Evolutionary conservation across 2,113 vertebrate species (phyloP).

Genomic region (Corydoras sp.): DNA sequence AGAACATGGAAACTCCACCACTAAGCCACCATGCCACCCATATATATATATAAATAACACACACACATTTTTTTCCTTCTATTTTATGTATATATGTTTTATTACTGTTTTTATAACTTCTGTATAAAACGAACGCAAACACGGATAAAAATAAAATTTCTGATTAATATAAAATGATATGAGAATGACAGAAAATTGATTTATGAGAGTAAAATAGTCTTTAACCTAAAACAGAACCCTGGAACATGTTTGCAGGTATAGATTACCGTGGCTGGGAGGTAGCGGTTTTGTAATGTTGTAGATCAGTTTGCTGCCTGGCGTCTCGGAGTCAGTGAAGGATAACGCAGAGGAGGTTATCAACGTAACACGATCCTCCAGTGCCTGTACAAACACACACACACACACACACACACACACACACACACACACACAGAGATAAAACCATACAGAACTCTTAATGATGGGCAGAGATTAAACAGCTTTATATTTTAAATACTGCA

Average conservation of each 20-base stretch:
- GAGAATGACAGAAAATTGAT: neutral
- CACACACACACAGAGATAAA: neutral
- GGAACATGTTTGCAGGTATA: slow-evolving; percentile 1
- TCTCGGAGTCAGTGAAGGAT: slow-evolving; percentile 79
- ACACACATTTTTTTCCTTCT: too few species aligned
- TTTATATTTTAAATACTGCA: neutral
- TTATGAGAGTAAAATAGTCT: neutral
- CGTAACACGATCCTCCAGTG: slow-evolving; percentile 82
- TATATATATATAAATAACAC: too few species aligned
- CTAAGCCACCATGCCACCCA: too few species aligned
- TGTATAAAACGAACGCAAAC: too few species aligned
- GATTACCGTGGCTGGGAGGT: slow-evolving; percentile 76
- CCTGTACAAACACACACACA: slow-evolving; percentile 60
- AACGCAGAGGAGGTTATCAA: slow-evolving; percentile 79
- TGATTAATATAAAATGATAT: neutral
- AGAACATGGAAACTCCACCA: too few species aligned
- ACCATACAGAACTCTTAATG: slow-evolving; percentile 12
- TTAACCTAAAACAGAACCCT: too few species aligned
- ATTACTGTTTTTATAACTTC: too few species aligned
- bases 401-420: slow-evolving; percentile 12
- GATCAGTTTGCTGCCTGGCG: slow-evolving; percentile 74
- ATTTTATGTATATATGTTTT: too few species aligned
- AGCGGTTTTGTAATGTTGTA: slow-evolving; percentile 87
- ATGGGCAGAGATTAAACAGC: slow-evolving; percentile 20
- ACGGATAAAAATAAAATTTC: too few species aligned